These are phyloP conservation scores for Drosophila mettleri DNA, from an alignment of 2,888 invertebrate species.

Conservation along the genomic window DNA sequence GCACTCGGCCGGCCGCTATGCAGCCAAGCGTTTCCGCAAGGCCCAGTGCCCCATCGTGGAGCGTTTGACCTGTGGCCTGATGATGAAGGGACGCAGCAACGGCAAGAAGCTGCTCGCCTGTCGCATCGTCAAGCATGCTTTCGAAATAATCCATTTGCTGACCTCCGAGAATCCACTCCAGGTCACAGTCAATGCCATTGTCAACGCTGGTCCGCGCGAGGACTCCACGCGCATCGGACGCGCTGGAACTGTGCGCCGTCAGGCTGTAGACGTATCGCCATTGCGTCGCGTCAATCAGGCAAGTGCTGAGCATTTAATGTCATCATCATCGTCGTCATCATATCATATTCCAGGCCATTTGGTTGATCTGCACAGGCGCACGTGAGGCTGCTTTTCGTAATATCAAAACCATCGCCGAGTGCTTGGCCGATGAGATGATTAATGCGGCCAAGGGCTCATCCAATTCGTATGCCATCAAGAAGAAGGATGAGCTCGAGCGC, in stretches of 20 bases:
- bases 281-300: slow-evolving; percentile 97
- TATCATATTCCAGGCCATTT: slow-evolving; percentile 90
- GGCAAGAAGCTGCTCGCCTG: slow-evolving; percentile 99
- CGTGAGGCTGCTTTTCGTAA: slow-evolving; percentile 99
- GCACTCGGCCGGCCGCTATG: slow-evolving; percentile 98
- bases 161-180: slow-evolving; percentile 58
- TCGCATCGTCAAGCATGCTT: slow-evolving; percentile 99
- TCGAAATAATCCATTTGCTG: slow-evolving; percentile 87
- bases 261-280: slow-evolving; percentile 99
- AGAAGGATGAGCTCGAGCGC: slow-evolving; percentile 99
- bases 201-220: slow-evolving; percentile 99
- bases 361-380: slow-evolving; percentile 99
- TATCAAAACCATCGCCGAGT: slow-evolving; percentile 99
- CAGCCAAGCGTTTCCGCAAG: slow-evolving; percentile 98
- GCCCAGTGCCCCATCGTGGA: slow-evolving; percentile 99
- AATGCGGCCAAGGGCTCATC: slow-evolving; percentile 99
- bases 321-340: background rate
- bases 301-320: slow-evolving; percentile 29
- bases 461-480: slow-evolving; percentile 99
- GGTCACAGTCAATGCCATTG: slow-evolving; percentile 89
- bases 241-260: slow-evolving; percentile 99
- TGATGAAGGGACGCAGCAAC: slow-evolving; percentile 99
- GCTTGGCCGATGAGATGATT: slow-evolving; percentile 99
- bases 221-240: slow-evolving; percentile 99
- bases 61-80: slow-evolving; percentile 97